A percentile compares a stretch with the other conserved stretches of the same genome.
These are phyloP conservation scores for Melanostoma scalare DNA, from an alignment of 2,888 invertebrate genomes.

Conservation along the genomic window DNA sequence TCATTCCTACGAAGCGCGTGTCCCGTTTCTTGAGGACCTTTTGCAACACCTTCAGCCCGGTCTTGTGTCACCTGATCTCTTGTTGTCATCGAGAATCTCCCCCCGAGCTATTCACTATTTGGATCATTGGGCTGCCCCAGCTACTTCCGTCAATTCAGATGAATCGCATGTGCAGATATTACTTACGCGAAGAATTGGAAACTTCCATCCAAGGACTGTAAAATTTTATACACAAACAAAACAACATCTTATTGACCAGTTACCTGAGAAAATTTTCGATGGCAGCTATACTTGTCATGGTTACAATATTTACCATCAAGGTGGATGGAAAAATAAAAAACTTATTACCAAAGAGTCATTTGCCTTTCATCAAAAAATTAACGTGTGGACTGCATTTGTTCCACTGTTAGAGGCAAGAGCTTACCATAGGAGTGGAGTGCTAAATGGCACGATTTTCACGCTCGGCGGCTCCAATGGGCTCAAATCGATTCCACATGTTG, in stretches of 20 bases:
- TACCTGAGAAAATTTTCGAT: conserved; percentile 39
- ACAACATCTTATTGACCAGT: conserved; percentile 11
- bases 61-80: conserved; percentile 51
- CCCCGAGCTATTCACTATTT: conserved; percentile 6
- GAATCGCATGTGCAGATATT: conserved; percentile 40
- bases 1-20: conserved; percentile 44
- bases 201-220: conserved; percentile 32
- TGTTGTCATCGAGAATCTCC: conserved; percentile 28
- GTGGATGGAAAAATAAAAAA: conserved; percentile 62
- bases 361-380: conserved; percentile 53
- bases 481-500: conserved; percentile 49
- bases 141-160: conserved; percentile 11
- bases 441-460: conserved; percentile 53
- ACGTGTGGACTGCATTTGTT: conserved; percentile 66
- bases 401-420: conserved; percentile 64
- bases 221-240: conserved; percentile 33
- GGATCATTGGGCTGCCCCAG: conserved; percentile 23
- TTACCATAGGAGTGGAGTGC: conserved; percentile 64
- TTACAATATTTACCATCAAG: conserved; percentile 60
- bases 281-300: conserved; percentile 61
- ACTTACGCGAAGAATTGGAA: conserved; percentile 44
- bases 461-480: conserved; percentile 61
- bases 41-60: conserved; percentile 40
- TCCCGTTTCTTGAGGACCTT: conserved; percentile 48
- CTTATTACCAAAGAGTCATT: conserved; percentile 30